Percentiles rank a stretch among this genome's conserved stretches.
Evolutionary conservation across 2,888 invertebrate species (phyloP).

Genomic region (Germaria angustata): DNA sequence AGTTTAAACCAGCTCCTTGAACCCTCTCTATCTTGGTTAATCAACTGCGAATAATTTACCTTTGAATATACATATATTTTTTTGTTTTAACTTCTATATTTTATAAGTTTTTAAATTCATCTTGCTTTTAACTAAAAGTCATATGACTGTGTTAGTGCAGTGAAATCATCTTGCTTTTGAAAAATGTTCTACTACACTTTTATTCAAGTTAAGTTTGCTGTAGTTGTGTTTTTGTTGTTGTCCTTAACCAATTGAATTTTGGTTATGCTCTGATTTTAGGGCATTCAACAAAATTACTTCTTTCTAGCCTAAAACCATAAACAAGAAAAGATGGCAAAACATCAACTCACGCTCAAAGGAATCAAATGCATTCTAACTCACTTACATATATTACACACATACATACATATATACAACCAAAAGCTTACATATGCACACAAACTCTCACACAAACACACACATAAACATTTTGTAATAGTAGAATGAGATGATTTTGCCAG

Average conservation of each 20-base stretch:
- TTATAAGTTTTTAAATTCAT: no score
- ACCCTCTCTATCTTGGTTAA: no score
- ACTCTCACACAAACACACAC: no score
- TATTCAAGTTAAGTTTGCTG: background rate
- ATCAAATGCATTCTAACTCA: constrained; percentile 24
- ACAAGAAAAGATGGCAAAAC: constrained; percentile 52
- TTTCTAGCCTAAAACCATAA: constrained; percentile 62
- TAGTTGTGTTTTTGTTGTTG: constrained; percentile 2
- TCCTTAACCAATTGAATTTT: constrained; percentile 67
- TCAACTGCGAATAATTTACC: no score
- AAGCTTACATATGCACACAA: background rate
- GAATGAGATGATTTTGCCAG: constrained; percentile 1
- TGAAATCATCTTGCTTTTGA: background rate
- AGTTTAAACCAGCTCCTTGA: no score
- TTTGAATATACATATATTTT: no score
- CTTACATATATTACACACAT: constrained; percentile 3
- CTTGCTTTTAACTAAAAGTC: no score
- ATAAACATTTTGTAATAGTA: background rate
- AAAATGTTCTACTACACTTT: background rate
- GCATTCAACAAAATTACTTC: constrained; percentile 62
- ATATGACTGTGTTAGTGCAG: no score
- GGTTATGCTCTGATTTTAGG: constrained; percentile 63
- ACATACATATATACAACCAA: background rate
- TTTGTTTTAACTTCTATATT: no score
- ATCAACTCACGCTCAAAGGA: constrained; percentile 55